Base-by-base conservation (phyloP, 2,113 vertebrate species). In the Merops nubicus region DNA sequence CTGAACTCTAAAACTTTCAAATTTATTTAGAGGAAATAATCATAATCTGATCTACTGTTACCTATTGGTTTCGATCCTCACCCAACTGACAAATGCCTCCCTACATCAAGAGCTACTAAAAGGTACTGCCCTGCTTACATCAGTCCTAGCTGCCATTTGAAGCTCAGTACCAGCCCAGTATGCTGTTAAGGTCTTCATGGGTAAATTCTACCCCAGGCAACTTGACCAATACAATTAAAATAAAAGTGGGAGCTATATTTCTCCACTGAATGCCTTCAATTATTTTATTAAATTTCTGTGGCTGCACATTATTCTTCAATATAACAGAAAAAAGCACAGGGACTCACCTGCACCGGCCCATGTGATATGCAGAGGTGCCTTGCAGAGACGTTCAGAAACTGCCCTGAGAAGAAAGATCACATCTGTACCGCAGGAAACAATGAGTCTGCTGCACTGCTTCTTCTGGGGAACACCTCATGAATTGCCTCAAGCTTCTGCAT, bases 311-410 rank as follows among this genome's bases (percentile, higher is more conserved):
- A 65, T 31, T 82, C 53, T 91, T 76, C 75, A 21, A 6, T 4
- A 0, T 11, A 72, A 68, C 6, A 83, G 34, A 56, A 38, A 59
- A 72, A 72, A 73, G 1, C 22, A 28, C 23, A 75, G 21, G n/a
- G 8, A 53, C 9, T 68, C 0, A 0, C 20, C 54, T 57, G 29
- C 36, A 43, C 40, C 28, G 62, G 60, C 17, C n/a, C 12, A 19
- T 15, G 19, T 0, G 4, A 91, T 16, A 34, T 25, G 28, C 81
- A 78, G 28, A 67, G 28, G 9, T 40, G 19, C 21, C 36, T 57
- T 9, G 8, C 18, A 76, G 70, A 79, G 6, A 56, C 5, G 70
- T 83, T 31, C 19, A 51, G 34, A 48, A 53, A 25, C n/a, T 85
- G 40, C 9, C 28, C 40, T 36, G n/a, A 74, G 34, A 9, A 84